A percentile compares a stretch with the other conserved stretches of the same genome.
These are phyloP conservation scores for Parauchenoglanis punctatus DNA, from an alignment of 2,797 vertebrate genomes.

Conservation along the genomic window DNA sequence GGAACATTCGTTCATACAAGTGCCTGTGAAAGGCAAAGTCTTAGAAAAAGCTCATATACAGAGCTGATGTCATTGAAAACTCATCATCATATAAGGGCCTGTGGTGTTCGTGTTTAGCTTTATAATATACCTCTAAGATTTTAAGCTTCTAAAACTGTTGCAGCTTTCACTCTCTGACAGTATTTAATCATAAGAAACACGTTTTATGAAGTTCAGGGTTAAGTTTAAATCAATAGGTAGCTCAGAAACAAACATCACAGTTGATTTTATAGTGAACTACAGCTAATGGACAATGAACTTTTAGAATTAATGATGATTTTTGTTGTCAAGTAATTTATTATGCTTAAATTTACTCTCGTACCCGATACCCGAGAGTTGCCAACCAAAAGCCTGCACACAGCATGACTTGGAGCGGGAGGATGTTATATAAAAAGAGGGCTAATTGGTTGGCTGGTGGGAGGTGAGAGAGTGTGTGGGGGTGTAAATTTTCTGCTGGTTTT, in stretches of 20 bases:
- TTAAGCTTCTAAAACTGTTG: too few relatives aligned
- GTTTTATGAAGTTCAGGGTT: not conserved
- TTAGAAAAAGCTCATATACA: too few relatives aligned
- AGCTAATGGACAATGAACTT: not conserved
- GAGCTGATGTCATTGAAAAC: not conserved
- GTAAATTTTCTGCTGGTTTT: constrained; percentile 7
- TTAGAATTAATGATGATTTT: not conserved
- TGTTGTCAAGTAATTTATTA: not conserved
- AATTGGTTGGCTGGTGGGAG: constrained; percentile 35
- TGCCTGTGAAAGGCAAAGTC: not conserved
- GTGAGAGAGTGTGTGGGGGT: not conserved
- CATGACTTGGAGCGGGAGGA: constrained; percentile 10
- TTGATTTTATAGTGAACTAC: not conserved
- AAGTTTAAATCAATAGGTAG: not conserved
- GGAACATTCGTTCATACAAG: too few relatives aligned
- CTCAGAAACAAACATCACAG: too few relatives aligned
- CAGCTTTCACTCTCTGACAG: not conserved
- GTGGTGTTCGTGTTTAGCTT: not conserved
- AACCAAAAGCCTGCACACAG: not conserved
- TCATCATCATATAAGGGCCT: not conserved
- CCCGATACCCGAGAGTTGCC: not conserved
- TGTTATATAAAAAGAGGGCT: constrained; percentile 5
- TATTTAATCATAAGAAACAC: not conserved
- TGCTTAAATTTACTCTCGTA: not conserved
- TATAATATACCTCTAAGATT: not conserved